Evolutionary conservation across 2,797 vertebrate genomes (phyloP), one percentile per base, ranked within the genome.

Genomic region (Ceryle rudis): DNA sequence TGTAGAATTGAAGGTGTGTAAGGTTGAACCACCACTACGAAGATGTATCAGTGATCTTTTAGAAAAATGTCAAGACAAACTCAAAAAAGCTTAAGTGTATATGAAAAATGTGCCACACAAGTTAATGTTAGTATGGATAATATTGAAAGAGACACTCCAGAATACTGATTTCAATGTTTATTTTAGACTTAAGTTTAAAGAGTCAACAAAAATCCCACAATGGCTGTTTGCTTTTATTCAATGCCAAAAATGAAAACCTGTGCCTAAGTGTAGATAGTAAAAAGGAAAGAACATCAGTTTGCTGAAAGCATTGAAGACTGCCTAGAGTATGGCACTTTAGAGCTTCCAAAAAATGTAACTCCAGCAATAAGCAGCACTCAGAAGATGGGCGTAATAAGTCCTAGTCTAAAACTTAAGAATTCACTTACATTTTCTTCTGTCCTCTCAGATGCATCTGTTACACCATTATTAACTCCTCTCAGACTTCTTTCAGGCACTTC

Each of bases 311-410:
- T 5, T 47, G 19, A 84, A 66, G 29, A 35, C 35, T 69, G 18
- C 2, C 10, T 19, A 6, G 33, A 49, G 5, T 46, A 33, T 0
- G 1, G 54, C 11, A 42, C 9, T 51, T 35, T 14, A 73, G 5
- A 81, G 66, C 6, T 37, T 33, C 0, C 1, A 52, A 55, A 75
- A n/a, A 6, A 10, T 1, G 3, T 52, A 71, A 60, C 9, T 91
- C 47, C 11, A 58, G 20, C 12, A 80, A 37, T 5, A 18, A 74
- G 3, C 1, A 4, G 17, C 17, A 55, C 5, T 47, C 31, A 46
- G 47, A 92, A 64, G 14, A 49, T 4, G 5, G 22, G 4, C 10
- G 8, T 70, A 80, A 66, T 67, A 47, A 72, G 10, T 52, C 25
- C 15, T 31, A 31, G 4, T 65, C 21, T 51, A 78, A 91, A 92